Base-by-base conservation (phyloP, 2,888 invertebrate genomes). In the Tachina grossa region DNA sequence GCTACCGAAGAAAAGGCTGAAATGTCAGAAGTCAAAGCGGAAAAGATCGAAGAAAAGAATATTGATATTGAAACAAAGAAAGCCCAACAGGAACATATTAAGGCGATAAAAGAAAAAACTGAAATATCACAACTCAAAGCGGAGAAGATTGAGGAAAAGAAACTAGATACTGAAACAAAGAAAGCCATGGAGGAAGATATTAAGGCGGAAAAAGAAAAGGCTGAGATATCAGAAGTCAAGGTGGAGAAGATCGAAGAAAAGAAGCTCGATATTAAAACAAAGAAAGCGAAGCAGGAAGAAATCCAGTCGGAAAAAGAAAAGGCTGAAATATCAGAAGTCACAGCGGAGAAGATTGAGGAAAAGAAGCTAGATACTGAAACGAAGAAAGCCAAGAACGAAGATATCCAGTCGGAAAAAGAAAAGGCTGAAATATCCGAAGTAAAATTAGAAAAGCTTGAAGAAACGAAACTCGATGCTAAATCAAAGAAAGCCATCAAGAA, bases 191-290 rank as follows among this genome's bases (percentile, higher is more conserved):
- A 45, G n/a, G 2, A 43, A 14, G 13, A 55, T 45, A 10, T 57
- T n/a, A 22, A 22, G 0, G 14, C 14, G 10, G 8, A 14, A 2
- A 47, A 72, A 59, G 39, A 59, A 68, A 83, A 88, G 19, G 41
- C 47, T 14, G 65, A 74, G 16, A 49, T 74, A 65, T 71, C 79
- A 2, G 76, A 77, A 16, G 53, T 51, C 2, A 49, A 76, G 0
- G 76, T 75, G 22, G 76, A 74, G 39, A 71, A 89, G 83, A 87
- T 87, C 14, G 88, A 90, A 83, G 84, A 83, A 63, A 89, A 79
- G 61, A 76, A 57, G 47, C 8, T 76, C 0, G 61, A 80, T 13
- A 11, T 13, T 11, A 57, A 65, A 31, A 1, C 61, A 13, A 71
- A 86, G 55, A 63, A 63, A 19, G 49, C 13, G 0, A 31, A 57